Conservation (phyloP, 1,140 invertebrate species). For the Druon quercuslanigerum region DNA sequence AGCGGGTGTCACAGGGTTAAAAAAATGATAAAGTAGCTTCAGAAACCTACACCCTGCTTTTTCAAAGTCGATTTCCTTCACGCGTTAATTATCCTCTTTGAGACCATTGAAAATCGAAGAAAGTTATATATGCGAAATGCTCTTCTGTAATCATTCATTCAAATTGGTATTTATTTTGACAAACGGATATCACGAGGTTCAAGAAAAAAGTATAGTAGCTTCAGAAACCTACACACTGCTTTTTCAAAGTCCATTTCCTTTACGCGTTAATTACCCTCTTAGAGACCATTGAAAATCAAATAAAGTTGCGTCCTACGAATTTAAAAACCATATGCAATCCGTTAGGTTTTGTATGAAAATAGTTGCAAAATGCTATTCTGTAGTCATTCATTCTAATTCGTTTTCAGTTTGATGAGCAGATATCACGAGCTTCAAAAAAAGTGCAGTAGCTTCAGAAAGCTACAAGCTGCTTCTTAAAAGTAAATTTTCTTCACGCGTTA, state of each 20-base stretch:
- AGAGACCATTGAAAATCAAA: conserved; percentile 21
- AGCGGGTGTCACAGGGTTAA: too few species aligned
- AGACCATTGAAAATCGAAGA: conserved; percentile 40
- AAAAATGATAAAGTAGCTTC: too few species aligned
- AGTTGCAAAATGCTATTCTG: neutral
- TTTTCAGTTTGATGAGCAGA: too few species aligned
- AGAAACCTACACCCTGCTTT: too few species aligned
- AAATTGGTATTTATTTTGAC: too few species aligned
- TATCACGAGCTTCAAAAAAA: too few species aligned
- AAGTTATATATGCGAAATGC: conserved; percentile 12
- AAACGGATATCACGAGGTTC: too few species aligned
- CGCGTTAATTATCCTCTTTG: conserved; percentile 49
- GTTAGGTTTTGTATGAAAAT: neutral
- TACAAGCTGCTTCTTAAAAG: too few species aligned
- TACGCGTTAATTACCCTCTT: conserved; percentile 55
- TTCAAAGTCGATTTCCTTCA: too few species aligned
- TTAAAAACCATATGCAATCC: neutral
- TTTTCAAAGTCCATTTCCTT: conserved; percentile 46
- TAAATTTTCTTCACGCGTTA: conserved; percentile 56
- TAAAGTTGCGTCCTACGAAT: conserved; percentile 34
- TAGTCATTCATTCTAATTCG: neutral
- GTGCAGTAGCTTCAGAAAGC: too few species aligned
- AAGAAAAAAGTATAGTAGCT: too few species aligned
- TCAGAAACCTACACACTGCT: too few species aligned
- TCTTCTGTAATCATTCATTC: neutral